Evolutionary conservation across 2,888 invertebrate genomes (phyloP).

Genomic region (Pseudoips prasinana): DNA sequence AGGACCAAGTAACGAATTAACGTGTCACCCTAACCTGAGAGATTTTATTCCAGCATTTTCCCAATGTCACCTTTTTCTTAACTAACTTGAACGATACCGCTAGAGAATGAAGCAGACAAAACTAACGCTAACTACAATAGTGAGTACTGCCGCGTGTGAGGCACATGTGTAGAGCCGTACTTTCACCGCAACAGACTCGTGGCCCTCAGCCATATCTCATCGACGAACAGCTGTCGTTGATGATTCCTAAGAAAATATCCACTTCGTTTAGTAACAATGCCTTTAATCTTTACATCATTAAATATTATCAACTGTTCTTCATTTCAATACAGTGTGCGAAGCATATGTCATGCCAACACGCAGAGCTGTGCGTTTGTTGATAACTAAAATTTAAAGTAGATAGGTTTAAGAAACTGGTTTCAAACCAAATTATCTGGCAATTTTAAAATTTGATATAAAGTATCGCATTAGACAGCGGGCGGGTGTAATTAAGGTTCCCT

Average conservation of each 20-base stretch:
- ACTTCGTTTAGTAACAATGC: constrained; percentile 31
- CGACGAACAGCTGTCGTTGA: constrained; percentile 40
- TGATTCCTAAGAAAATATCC: constrained; percentile 31
- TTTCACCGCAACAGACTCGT: constrained; percentile 45
- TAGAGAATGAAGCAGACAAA: too few relatives aligned
- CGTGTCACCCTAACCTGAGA: too few relatives aligned
- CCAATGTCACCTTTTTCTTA: too few relatives aligned
- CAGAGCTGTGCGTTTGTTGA: neutral
- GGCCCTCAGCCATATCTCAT: constrained; percentile 41
- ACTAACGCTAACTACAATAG: neutral
- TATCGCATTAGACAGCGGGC: constrained; percentile 36
- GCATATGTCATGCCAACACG: constrained; percentile 12
- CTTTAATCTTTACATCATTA: constrained; percentile 20
- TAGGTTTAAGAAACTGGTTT: neutral
- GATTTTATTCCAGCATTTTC: too few relatives aligned
- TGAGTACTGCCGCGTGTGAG: neutral
- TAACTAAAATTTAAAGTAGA: neutral
- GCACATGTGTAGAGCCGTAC: constrained; percentile 32
- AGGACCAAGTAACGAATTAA: too few relatives aligned
- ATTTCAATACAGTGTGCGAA: constrained; percentile 7
- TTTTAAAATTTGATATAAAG: constrained; percentile 19
- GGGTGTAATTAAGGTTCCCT: constrained; percentile 46
- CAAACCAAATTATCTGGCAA: constrained; percentile 1
- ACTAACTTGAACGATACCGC: too few relatives aligned
- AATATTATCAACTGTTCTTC: constrained; percentile 25